Conservation (phyloP, 1,140 invertebrate species). For the Penaeus chinensis region DNA sequence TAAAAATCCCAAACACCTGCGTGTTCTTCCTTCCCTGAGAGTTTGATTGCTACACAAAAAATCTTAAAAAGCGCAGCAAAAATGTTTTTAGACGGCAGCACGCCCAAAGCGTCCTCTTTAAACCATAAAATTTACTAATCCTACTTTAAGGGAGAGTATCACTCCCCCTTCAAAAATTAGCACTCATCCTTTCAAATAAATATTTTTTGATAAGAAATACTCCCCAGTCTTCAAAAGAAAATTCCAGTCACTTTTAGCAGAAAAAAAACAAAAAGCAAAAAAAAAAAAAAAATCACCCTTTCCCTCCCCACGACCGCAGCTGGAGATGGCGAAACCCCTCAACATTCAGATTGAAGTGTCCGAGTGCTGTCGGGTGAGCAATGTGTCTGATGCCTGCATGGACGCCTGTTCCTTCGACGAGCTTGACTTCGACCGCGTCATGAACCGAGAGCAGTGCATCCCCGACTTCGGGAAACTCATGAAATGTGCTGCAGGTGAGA, state of each 20-base stretch:
- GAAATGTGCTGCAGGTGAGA: slow-evolving; percentile 81
- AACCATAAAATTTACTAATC: no score
- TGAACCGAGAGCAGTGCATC: slow-evolving; percentile 81
- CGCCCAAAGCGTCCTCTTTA: no score
- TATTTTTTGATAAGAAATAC: no score
- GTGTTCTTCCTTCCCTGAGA: no score
- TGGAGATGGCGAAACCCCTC: not conserved
- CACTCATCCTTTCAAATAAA: no score
- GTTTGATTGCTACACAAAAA: no score
- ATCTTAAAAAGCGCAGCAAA: no score
- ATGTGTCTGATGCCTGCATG: slow-evolving; percentile 79
- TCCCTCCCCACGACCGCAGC: not conserved
- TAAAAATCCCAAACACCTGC: no score
- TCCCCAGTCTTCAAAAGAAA: not conserved
- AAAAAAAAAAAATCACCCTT: not conserved
- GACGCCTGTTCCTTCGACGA: slow-evolving; percentile 82
- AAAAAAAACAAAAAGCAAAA: slow-evolving; percentile 3
- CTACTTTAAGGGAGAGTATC: no score
- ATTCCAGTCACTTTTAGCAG: not conserved
- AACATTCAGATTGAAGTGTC: slow-evolving; percentile 73
- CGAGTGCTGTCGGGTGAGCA: slow-evolving; percentile 81
- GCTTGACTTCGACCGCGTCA: slow-evolving; percentile 82
- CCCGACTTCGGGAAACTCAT: slow-evolving; percentile 86
- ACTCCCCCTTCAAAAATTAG: no score
- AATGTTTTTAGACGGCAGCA: no score